A percentile compares a stretch with the other conserved stretches of the same genome.
Evolutionary conservation across 92 coral and sea anemone species (phyloP).

Genomic region (Epizoanthus stellaris): DNA sequence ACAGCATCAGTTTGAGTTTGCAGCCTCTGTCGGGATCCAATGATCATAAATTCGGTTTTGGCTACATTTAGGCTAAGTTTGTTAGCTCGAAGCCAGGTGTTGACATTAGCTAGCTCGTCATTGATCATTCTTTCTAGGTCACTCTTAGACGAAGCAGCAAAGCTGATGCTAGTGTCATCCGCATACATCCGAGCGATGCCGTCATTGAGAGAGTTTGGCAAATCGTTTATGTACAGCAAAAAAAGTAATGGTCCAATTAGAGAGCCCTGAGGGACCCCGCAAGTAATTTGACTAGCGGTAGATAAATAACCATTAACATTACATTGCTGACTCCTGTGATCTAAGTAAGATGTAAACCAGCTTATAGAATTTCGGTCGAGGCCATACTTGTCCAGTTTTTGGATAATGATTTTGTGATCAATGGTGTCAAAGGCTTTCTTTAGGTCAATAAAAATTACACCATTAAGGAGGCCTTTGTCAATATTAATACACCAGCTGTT

Average conservation of each 20-base stretch:
- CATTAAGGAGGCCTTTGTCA: neutral
- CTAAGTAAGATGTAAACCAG: neutral
- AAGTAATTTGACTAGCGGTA: neutral
- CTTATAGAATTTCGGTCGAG: neutral
- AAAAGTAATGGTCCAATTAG: conserved; percentile 4
- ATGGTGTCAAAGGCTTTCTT: neutral
- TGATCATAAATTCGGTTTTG: too few relatives aligned
- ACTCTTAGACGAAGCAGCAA: too few relatives aligned
- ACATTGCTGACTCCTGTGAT: neutral
- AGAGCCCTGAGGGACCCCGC: neutral
- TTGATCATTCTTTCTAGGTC: too few relatives aligned
- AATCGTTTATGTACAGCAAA: conserved; percentile 25
- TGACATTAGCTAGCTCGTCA: too few relatives aligned
- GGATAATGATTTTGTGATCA: neutral
- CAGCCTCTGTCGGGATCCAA: too few relatives aligned
- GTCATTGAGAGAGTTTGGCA: neutral
- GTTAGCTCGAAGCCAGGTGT: too few relatives aligned
- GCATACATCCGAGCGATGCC: too few relatives aligned
- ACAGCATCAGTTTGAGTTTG: too few relatives aligned
- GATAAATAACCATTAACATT: neutral
- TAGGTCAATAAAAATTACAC: neutral
- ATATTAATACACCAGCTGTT: neutral
- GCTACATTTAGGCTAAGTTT: too few relatives aligned
- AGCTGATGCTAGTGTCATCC: too few relatives aligned
- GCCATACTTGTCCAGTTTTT: neutral